Conservation (phyloP, 2,797 vertebrate genomes). For the Liasis olivaceus region DNA sequence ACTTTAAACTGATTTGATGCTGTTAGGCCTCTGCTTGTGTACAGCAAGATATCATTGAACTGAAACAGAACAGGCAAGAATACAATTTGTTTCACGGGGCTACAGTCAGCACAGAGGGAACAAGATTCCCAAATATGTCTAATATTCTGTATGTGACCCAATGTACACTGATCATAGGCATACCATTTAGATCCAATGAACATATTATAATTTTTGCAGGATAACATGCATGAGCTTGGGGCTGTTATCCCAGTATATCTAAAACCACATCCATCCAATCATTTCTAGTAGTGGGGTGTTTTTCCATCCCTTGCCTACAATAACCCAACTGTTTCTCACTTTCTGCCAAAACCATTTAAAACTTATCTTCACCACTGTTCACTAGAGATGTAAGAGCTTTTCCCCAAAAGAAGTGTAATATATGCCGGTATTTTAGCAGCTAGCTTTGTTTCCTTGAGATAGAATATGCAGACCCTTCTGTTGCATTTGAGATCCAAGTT, state of each 20-base stretch:
- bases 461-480: neutral
- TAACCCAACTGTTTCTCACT: neutral
- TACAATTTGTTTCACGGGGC: neutral
- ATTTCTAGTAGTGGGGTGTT: neutral
- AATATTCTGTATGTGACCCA: neutral
- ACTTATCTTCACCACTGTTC: neutral
- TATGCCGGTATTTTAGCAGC: neutral
- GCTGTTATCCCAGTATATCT: neutral
- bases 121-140: neutral
- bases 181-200: neutral
- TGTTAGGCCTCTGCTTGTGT: slow-evolving; percentile 94
- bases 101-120: neutral
- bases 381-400: neutral
- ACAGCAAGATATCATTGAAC: slow-evolving; percentile 93
- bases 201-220: neutral
- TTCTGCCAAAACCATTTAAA: neutral
- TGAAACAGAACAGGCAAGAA: slow-evolving; percentile 62
- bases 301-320: neutral
- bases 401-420: neutral
- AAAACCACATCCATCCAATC: neutral
- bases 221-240: neutral
- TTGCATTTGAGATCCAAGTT: neutral
- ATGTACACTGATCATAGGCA: neutral
- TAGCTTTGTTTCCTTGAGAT: neutral
- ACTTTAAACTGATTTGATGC: slow-evolving; percentile 95